phyloP scores from a whole-genome alignment of 2,113 vertebrate genomes.

The Peromyscus leucopus region DNA sequence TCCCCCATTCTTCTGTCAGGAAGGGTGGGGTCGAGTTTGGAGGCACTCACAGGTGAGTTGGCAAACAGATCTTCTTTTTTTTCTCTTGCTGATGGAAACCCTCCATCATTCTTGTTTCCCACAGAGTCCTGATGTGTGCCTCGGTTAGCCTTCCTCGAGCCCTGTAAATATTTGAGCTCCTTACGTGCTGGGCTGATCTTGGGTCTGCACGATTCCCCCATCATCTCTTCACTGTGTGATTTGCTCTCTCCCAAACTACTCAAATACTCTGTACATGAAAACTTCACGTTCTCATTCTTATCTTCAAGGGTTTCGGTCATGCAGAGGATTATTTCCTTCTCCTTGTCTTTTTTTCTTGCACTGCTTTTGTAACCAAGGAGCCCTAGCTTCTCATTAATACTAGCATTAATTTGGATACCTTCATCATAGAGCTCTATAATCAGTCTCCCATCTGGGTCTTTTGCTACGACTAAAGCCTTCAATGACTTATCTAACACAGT shows the following conservation, averaged over 20 bases:
- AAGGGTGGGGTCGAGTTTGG: conserved; percentile 14
- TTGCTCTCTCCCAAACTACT: conserved; percentile 50
- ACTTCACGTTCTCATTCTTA: conserved; percentile 54
- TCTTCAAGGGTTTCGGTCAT: neutral
- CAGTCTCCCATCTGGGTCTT: conserved; percentile 92
- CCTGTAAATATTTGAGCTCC: conserved; percentile 57
- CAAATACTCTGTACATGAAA: neutral
- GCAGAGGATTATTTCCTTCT: neutral
- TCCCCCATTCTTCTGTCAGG: conserved; percentile 46
- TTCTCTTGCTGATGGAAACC: neutral
- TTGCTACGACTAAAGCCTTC: conserved; percentile 91
- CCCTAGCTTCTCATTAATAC: conserved; percentile 89
- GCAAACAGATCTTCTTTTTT: conserved; percentile 2
- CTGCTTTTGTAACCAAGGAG: conserved; percentile 54
- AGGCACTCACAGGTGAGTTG: conserved; percentile 49
- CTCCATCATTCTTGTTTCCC: conserved; percentile 34
- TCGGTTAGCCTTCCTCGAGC: neutral
- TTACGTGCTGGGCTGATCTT: conserved; percentile 17
- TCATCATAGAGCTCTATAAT: conserved; percentile 92
- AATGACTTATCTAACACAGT: conserved; percentile 87
- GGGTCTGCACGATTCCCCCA: neutral
- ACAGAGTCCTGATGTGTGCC: neutral
- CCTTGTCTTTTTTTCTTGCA: neutral
- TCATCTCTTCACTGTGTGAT: neutral
- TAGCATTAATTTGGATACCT: conserved; percentile 90